Evolutionary conservation across 2,797 vertebrate species (phyloP).

Genomic region (Pteropus rufus): DNA sequence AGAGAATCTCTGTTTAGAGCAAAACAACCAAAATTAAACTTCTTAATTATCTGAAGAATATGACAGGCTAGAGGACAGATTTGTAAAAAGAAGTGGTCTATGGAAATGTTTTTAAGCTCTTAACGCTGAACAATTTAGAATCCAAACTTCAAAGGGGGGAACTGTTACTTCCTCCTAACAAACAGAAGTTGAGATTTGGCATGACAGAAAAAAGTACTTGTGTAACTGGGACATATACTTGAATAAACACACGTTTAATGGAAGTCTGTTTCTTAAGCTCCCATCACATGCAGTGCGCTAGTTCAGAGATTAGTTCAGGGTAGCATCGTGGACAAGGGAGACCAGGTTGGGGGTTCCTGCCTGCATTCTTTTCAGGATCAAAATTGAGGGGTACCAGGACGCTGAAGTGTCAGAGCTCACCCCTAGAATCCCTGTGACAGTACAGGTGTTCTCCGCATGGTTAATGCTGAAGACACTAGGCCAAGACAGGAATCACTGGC

Average conservation of each 20-base stretch:
- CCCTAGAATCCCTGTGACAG: background rate
- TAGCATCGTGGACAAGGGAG: background rate
- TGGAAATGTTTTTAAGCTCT: constrained; percentile 24
- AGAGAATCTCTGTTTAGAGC: constrained; percentile 20
- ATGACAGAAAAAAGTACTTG: background rate
- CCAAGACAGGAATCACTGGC: background rate
- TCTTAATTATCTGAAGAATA: constrained; percentile 48
- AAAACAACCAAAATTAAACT: constrained; percentile 37
- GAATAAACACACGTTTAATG: constrained; percentile 4
- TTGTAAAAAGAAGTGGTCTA: constrained; percentile 36
- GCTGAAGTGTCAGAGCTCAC: background rate
- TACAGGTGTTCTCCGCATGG: background rate
- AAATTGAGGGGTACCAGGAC: background rate
- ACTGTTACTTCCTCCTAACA: constrained; percentile 5
- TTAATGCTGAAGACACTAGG: background rate
- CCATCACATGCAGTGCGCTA: background rate
- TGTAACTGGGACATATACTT: background rate
- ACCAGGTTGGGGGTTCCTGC: background rate
- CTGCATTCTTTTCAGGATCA: background rate
- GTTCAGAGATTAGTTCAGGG: background rate
- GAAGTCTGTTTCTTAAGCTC: background rate
- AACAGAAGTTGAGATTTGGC: constrained; percentile 43
- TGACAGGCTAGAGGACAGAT: background rate
- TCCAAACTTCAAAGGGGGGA: constrained; percentile 10
- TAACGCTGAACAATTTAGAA: constrained; percentile 37